A percentile compares a stretch with the other conserved stretches of the same genome.
phyloP scores from a whole-genome alignment of 1,140 invertebrate species.

The Nasonia giraulti region DNA sequence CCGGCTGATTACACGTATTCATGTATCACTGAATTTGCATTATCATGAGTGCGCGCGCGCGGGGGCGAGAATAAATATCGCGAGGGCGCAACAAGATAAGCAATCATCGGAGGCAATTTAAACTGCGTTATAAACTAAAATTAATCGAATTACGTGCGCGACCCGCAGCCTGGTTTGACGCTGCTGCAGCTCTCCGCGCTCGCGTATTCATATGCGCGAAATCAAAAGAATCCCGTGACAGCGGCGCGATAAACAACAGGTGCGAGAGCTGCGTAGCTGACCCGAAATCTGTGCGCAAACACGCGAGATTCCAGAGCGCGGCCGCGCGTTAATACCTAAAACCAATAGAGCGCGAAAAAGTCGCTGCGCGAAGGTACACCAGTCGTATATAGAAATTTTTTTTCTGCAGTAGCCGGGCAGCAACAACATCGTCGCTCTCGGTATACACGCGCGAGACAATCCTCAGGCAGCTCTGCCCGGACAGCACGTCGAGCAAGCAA shows the following conservation, averaged over 20 bases:
- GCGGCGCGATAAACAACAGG: no score
- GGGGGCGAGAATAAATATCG: neutral
- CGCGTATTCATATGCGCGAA: neutral
- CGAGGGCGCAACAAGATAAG: neutral
- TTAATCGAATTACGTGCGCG: neutral
- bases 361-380: no score
- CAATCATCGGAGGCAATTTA: neutral
- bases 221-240: neutral
- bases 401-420: neutral
- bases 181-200: neutral
- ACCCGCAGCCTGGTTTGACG: neutral
- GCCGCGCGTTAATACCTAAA: neutral
- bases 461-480: no score
- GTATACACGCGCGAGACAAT: neutral
- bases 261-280: neutral
- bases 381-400: no score
- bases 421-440: neutral
- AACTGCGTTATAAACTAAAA: neutral
- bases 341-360: neutral
- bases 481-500: neutral
- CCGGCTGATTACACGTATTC: neutral
- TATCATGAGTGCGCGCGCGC: neutral
- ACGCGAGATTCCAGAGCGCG: neutral
- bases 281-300: neutral
- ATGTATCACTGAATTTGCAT: neutral